Evolutionary conservation across 1,140 invertebrate genomes (phyloP).

Genomic region (Campoletis sonorensis): DNA sequence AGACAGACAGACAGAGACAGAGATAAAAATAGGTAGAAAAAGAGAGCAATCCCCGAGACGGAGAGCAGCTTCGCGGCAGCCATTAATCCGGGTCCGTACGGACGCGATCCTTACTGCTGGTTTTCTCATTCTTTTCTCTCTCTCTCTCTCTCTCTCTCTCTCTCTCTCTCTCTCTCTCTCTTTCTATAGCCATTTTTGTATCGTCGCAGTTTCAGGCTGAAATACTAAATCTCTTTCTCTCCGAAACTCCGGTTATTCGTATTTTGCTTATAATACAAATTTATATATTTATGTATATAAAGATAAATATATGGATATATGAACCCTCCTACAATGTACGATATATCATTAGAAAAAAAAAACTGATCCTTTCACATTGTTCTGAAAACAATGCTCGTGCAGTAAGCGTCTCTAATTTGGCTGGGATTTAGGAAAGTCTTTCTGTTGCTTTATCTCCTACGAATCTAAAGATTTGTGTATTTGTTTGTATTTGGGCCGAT

Average conservation of each 20-base stretch:
- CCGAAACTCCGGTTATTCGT: conserved; percentile 8
- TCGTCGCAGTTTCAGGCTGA: background rate
- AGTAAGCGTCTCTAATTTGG: conserved; percentile 51
- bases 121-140: conserved; percentile 17
- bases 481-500: background rate
- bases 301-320: background rate
- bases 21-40: background rate
- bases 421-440: conserved; percentile 45
- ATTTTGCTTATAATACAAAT: background rate
- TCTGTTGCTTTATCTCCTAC: background rate
- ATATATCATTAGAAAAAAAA: conserved; percentile 24
- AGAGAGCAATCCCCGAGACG: conserved; percentile 30
- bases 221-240: conserved; percentile 29
- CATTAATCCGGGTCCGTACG: conserved; percentile 37
- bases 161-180: background rate
- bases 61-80: conserved; percentile 18
- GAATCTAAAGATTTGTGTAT: conserved; percentile 30
- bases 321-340: background rate
- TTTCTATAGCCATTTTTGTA: background rate
- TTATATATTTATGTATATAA: conserved; percentile 5
- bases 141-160: too few relatives aligned
- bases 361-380: conserved; percentile 66
- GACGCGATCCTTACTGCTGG: conserved; percentile 31
- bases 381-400: conserved; percentile 61
- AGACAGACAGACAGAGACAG: background rate